Base-by-base conservation (phyloP, 2,888 invertebrate species). In the Chorisops tibialis region DNA sequence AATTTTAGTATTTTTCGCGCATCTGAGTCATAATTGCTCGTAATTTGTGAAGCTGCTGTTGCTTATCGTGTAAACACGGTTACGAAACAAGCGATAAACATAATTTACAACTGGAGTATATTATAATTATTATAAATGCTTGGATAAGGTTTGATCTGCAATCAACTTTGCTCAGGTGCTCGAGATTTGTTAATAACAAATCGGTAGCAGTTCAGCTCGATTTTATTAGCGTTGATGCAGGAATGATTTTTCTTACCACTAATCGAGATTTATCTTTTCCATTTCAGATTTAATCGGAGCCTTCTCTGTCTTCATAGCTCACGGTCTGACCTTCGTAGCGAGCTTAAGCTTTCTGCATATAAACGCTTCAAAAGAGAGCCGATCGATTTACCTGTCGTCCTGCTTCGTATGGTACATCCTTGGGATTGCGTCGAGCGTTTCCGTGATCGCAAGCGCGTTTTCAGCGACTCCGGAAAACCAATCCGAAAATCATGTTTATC, bases 221-320 rank as follows among this genome's bases (percentile, higher is more conserved):
- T n/a, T n/a, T n/a, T n/a, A n/a, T n/a, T n/a, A n/a, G n/a, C n/a
- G n/a, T n/a, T n/a, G n/a, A n/a, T n/a, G n/a, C n/a, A n/a, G n/a
- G n/a, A n/a, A n/a, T n/a, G n/a, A n/a, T n/a, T n/a, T n/a, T n/a
- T n/a, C n/a, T n/a, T n/a, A n/a, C n/a, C n/a, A n/a, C 30, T 30
- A 30, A 5, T 9, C 30, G 30, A 1, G 30, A 30, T 9, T 30
- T 30, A 7, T 30, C 30, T 30, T 30, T 60, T 24, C 39, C 49
- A 22, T 21, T 24, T 52, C 68, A 75, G 75, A 75, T 68, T 69
- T 70, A 61, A 69, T 72, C 18, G 75, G 75, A 24, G 71, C 74
- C 6, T 75, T 72, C 56, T 69, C 74, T 48, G 72, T 74, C 5
- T 75, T 74, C 67, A 61, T 74, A 51, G 73, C 69, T n/a, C 74